Conservation (phyloP, 2,113 vertebrate species). For the Nycticebus coucang region DNA sequence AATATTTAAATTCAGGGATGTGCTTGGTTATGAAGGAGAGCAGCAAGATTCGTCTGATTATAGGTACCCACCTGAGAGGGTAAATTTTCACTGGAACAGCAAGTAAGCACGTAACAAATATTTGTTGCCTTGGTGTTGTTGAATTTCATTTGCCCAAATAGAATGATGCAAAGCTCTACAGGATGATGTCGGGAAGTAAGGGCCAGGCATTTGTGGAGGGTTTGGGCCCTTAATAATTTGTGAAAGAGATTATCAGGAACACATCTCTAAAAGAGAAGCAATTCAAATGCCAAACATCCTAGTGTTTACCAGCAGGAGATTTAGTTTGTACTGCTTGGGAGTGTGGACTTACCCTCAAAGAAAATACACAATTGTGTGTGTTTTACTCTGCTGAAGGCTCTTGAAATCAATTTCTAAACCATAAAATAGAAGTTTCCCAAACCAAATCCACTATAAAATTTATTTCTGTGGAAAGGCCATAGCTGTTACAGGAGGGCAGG, state of each 20-base stretch:
- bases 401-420: slow-evolving; percentile 80
- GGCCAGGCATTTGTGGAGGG: slow-evolving; percentile 5
- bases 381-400: slow-evolving; percentile 72
- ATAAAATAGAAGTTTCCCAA: slow-evolving; percentile 76
- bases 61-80: neutral
- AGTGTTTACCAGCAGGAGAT: slow-evolving; percentile 77
- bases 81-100: neutral
- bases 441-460: slow-evolving; percentile 71
- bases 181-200: slow-evolving; percentile 13
- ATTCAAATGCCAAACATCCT: slow-evolving; percentile 73
- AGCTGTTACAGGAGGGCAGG: slow-evolving; percentile 70
- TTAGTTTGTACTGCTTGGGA: slow-evolving; percentile 71
- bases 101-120: slow-evolving; percentile 28
- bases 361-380: slow-evolving; percentile 78
- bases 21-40: neutral
- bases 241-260: slow-evolving; percentile 69
- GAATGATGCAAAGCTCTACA: neutral
- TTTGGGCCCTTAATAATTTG: slow-evolving; percentile 63
- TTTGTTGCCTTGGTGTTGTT: slow-evolving; percentile 51
- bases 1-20: slow-evolving; percentile 10
- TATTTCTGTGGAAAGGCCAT: slow-evolving; percentile 65
- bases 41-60: neutral
- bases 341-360: slow-evolving; percentile 75
- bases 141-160: slow-evolving; percentile 59
- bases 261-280: slow-evolving; percentile 69